phyloP scores from a whole-genome alignment of 2,113 vertebrate species.

The Nansenia antarctica region DNA sequence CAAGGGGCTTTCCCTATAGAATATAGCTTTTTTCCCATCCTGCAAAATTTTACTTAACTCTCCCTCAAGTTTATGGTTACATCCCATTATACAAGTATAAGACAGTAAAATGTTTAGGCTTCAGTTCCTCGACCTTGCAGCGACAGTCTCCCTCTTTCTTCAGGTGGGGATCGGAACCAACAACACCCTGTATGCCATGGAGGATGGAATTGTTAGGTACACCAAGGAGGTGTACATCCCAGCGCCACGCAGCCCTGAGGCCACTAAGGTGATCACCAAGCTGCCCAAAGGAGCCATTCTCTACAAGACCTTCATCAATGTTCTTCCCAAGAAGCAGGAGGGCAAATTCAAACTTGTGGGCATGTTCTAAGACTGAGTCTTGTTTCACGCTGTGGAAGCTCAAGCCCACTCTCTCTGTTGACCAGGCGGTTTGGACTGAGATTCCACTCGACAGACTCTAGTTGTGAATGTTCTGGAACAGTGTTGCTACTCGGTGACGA shows the following conservation, averaged over 20 bases:
- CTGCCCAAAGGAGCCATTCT: conserved; percentile 86
- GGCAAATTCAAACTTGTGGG: conserved; percentile 86
- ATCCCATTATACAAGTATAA: too few relatives aligned
- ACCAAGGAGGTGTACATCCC: conserved; percentile 94
- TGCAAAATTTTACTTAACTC: too few relatives aligned
- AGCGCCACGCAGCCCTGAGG: conserved; percentile 72
- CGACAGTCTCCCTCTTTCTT: neutral
- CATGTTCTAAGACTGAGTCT: conserved; percentile 76
- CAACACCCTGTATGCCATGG: conserved; percentile 87
- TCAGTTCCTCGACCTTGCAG: too few relatives aligned
- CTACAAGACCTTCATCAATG: conserved; percentile 93
- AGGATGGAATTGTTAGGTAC: conserved; percentile 86
- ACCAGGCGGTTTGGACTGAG: neutral
- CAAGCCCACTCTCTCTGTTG: neutral
- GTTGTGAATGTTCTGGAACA: neutral
- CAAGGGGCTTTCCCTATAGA: too few relatives aligned
- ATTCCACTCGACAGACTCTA: neutral
- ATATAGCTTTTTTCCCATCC: too few relatives aligned
- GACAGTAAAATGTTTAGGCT: too few relatives aligned
- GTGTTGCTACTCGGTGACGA: neutral
- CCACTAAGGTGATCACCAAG: conserved; percentile 73
- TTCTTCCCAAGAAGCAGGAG: conserved; percentile 83
- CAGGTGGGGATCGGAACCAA: conserved; percentile 91
- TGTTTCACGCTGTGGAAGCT: neutral
- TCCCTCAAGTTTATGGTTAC: too few relatives aligned